These are phyloP conservation scores for Hipparchia sbordonii DNA, from an alignment of 2,888 invertebrate species.

Conservation along the genomic window DNA sequence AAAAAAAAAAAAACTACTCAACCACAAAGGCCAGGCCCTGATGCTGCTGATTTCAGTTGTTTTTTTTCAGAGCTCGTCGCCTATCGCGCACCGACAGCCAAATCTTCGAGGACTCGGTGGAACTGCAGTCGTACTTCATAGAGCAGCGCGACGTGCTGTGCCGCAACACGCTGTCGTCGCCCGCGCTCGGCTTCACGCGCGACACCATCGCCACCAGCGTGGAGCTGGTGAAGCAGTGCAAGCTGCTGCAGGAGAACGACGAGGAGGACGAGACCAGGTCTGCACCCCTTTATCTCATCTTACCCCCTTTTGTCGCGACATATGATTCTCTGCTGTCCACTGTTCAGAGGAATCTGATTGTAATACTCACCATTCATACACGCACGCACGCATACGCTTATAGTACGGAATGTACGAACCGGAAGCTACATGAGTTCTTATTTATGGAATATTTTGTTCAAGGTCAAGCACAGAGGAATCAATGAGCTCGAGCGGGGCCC, in stretches of 20 bases:
- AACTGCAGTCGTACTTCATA: constrained; percentile 95
- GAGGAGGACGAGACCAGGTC: constrained; percentile 88
- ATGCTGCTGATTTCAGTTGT: too few species aligned
- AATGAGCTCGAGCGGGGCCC: constrained; percentile 69
- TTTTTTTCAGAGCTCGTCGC: constrained; percentile 86
- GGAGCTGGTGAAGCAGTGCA: constrained; percentile 86
- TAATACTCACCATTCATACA: too few species aligned
- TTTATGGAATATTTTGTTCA: constrained; percentile 8
- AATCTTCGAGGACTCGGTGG: constrained; percentile 97
- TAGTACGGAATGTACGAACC: too few species aligned
- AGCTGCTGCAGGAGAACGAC: constrained; percentile 45
- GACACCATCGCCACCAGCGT: constrained; percentile 89
- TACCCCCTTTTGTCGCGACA: constrained; percentile 62
- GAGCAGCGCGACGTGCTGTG: constrained; percentile 88
- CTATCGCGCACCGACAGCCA: constrained; percentile 96
- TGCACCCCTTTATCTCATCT: background rate
- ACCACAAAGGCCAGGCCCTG: too few species aligned
- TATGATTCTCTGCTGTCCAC: constrained; percentile 43
- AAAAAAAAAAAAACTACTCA: too few species aligned
- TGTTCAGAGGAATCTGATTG: too few species aligned
- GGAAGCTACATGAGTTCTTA: too few species aligned
- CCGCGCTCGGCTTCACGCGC: constrained; percentile 92
- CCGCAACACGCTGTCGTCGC: constrained; percentile 90
- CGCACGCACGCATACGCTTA: too few species aligned
- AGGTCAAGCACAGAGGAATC: constrained; percentile 78